Evolutionary conservation across 2,797 vertebrate genomes (phyloP).

Genomic region (Danio jaintianensis): DNA sequence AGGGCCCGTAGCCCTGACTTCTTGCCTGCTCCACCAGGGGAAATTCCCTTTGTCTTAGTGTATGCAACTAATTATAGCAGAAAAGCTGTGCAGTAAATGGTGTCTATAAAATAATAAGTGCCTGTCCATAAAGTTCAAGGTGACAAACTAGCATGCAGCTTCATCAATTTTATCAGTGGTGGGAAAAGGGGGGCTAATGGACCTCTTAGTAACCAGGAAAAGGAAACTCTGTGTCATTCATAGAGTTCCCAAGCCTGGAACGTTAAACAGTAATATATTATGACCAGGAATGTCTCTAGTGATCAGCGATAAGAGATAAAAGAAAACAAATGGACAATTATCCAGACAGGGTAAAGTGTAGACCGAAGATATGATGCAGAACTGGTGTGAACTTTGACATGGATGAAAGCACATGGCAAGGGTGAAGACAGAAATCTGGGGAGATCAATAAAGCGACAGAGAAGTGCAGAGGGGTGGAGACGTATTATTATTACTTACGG

Average conservation of each 20-base stretch:
- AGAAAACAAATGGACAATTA: constrained; percentile 29
- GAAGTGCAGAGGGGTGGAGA: constrained; percentile 9
- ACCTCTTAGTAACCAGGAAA: constrained; percentile 24
- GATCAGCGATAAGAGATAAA: constrained; percentile 40
- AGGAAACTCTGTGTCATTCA: constrained; percentile 4
- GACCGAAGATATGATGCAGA: constrained; percentile 6
- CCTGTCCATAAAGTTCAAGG: constrained; percentile 43
- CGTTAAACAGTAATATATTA: constrained; percentile 32
- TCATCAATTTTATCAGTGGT: constrained; percentile 39
- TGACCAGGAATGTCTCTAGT: constrained; percentile 1
- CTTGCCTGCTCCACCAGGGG: constrained; percentile 43
- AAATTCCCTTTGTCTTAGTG: constrained; percentile 48
- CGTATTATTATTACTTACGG: constrained; percentile 48
- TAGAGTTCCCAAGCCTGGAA: constrained; percentile 17
- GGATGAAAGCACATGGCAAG: constrained; percentile 12
- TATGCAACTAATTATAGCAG: constrained; percentile 56
- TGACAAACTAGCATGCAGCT: constrained; percentile 22
- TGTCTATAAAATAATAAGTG: constrained; percentile 48
- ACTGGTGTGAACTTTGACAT: constrained; percentile 18
- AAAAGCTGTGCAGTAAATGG: constrained; percentile 30
- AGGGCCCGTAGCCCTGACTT: constrained; percentile 26
- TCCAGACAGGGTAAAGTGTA: constrained; percentile 37
- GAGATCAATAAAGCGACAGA: constrained; percentile 28
- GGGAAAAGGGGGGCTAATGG: constrained; percentile 30
- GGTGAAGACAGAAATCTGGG: constrained; percentile 21